Percentiles rank a stretch among this genome's conserved stretches.
Conservation (phyloP, 2,113 vertebrate species). For the Cisticola juncidis region DNA sequence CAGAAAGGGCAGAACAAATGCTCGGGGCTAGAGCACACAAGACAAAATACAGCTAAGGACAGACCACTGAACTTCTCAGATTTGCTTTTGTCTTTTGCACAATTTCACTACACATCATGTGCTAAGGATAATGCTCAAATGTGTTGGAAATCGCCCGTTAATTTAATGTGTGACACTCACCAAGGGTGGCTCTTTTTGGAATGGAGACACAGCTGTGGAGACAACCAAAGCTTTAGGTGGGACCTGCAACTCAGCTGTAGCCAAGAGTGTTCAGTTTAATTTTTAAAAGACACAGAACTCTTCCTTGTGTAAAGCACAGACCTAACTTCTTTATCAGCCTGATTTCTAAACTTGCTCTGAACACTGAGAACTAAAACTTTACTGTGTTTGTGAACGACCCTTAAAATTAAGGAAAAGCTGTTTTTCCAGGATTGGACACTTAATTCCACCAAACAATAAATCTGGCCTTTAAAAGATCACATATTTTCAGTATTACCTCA, state of each 20-base stretch:
- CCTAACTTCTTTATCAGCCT: neutral
- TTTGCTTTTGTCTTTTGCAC: neutral
- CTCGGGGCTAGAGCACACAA: neutral
- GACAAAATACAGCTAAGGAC: neutral
- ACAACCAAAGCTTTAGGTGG: neutral
- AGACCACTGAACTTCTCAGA: neutral
- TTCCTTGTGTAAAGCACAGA: neutral
- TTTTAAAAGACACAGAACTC: neutral
- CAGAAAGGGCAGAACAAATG: neutral
- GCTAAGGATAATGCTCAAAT: neutral
- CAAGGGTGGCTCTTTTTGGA: neutral
- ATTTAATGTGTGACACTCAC: neutral
- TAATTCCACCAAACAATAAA: neutral
- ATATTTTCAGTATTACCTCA: neutral
- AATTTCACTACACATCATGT: neutral
- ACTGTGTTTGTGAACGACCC: neutral
- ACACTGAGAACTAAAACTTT: neutral
- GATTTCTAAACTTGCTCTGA: neutral
- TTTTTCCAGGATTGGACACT: neutral
- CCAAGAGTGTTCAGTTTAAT: neutral
- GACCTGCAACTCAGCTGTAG: neutral
- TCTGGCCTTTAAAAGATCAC: neutral
- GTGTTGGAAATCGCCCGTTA: neutral
- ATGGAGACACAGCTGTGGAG: neutral
- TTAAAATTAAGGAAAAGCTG: neutral